phyloP scores from a whole-genome alignment of 2,888 invertebrate genomes.

The Acheta domesticus region DNA sequence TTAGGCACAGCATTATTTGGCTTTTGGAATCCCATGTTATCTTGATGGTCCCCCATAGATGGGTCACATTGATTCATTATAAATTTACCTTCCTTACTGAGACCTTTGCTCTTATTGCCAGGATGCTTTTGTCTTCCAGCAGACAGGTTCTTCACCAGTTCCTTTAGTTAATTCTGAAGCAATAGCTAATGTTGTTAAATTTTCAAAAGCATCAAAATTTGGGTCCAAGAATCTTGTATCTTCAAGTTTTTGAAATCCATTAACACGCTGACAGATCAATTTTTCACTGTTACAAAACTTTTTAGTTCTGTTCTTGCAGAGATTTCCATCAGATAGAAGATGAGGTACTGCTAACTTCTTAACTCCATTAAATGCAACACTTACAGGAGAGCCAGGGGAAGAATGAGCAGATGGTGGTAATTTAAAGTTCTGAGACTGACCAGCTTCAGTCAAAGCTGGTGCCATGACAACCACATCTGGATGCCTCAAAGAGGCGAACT shows the following conservation, averaged over 20 bases:
- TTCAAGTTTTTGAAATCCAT: background rate
- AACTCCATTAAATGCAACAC: slow-evolving; percentile 32
- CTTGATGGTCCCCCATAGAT: slow-evolving; percentile 48
- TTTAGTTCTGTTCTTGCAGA: background rate
- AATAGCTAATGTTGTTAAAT: slow-evolving; percentile 43
- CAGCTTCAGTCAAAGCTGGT: slow-evolving; percentile 82
- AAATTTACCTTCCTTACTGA: slow-evolving; percentile 29
- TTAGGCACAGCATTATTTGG: slow-evolving; percentile 43
- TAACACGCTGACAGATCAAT: background rate
- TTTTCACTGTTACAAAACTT: background rate
- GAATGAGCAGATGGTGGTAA: slow-evolving; percentile 43
- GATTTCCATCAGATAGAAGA: slow-evolving; percentile 26
- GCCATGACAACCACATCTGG: slow-evolving; percentile 79
- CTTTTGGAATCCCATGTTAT: slow-evolving; percentile 49
- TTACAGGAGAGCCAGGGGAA: slow-evolving; percentile 33
- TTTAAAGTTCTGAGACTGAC: slow-evolving; percentile 48
- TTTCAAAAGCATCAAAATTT: slow-evolving; percentile 39
- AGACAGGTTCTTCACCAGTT: background rate
- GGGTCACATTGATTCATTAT: slow-evolving; percentile 53
- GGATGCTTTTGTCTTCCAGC: background rate
- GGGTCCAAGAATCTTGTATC: slow-evolving; percentile 24
- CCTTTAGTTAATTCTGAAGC: slow-evolving; percentile 43
- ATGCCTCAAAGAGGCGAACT: slow-evolving; percentile 52
- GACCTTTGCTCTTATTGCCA: background rate
- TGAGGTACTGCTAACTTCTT: slow-evolving; percentile 31